Base-by-base conservation (phyloP, 2,113 vertebrate species). In the Ictidomys tridecemlineatus region DNA sequence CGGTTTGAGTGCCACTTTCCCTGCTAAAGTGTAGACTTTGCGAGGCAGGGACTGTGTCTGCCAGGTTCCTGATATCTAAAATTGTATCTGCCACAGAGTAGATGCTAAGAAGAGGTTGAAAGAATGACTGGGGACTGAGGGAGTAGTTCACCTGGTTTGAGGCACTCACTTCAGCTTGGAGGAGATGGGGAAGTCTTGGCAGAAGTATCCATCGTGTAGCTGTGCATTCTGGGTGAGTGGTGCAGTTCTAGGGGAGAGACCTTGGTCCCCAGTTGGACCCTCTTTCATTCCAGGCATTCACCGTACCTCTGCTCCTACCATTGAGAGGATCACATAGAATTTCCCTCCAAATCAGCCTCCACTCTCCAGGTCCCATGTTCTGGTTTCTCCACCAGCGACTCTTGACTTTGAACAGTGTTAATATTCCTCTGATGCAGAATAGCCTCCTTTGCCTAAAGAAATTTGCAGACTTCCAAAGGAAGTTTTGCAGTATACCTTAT, bases 381-480 rank as follows among this genome's bases (percentile, higher is more conserved):
- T 85, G 26, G 34, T 45, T 56, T 88, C 45, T 85, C 26, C 22
- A 51, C n/a, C 34, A 89, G 69, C 90, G 63, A 30, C 56, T 88
- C 72, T 51, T 78, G 91, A 70, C 45, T 51, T n/a, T 58, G 84
- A 96, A 51, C 26, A 2, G 22, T 26, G 42, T 58, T 2, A 5
- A 58, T 45, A 45, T 78, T 65, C 48, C 67, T 67, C 70, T 76
- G 91, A 72, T n/a, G 58, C 18, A 56, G 37, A 37, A 51, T 30
- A 89, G 82, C n/a, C 79, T 74, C 74, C 70, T 45, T 83, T 77
- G 79, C 79, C 83, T 77, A 79, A 67, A 79, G 90, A 80, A 97
- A 96, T 96, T 87, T 39, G 26, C 8, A 83, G 85, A 61, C 93
- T 95, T 86, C 85, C 78, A 63, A 63, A 28, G 1, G 67, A 93